A percentile compares a stretch with the other conserved stretches of the same genome.
phyloP scores from a whole-genome alignment of 2,888 invertebrate genomes.

The Thymelicus acteon region DNA sequence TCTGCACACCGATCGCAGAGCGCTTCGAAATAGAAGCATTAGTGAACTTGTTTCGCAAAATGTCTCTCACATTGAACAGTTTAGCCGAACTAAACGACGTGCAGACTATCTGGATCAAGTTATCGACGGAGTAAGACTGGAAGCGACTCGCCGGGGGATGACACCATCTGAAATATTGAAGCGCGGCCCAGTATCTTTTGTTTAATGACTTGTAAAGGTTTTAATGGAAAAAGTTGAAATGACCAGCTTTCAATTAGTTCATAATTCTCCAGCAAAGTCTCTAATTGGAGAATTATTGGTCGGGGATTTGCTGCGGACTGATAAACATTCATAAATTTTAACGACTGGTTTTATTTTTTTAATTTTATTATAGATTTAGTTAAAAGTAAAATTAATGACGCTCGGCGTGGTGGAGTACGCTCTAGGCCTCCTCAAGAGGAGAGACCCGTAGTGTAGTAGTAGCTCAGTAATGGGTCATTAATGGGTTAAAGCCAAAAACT shows the following conservation, averaged over 20 bases:
- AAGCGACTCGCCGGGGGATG: constrained; percentile 6
- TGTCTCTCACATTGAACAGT: background rate
- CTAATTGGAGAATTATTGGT: constrained; percentile 24
- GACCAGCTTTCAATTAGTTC: constrained; percentile 36
- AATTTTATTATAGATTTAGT: background rate
- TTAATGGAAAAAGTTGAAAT: constrained; percentile 37
- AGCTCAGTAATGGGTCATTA: too few species aligned
- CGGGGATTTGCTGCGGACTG: constrained; percentile 3
- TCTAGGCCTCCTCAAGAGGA: too few species aligned
- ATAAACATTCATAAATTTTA: background rate
- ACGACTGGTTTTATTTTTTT: background rate
- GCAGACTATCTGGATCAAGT: constrained; percentile 19
- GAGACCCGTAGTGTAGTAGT: too few species aligned
- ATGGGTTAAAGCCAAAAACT: too few species aligned
- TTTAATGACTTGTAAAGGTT: constrained; percentile 35
- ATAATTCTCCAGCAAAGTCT: constrained; percentile 22
- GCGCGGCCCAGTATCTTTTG: constrained; percentile 33
- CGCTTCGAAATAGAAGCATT: background rate
- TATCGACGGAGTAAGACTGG: constrained; percentile 9
- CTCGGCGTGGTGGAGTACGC: too few species aligned
- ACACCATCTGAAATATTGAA: constrained; percentile 29
- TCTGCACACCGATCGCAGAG: too few species aligned
- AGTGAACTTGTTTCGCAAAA: background rate
- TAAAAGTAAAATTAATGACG: background rate
- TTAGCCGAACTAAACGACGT: constrained; percentile 1